Conservation (phyloP, 2,113 vertebrate species). For the Sterrhoptilus dennistouni region DNA sequence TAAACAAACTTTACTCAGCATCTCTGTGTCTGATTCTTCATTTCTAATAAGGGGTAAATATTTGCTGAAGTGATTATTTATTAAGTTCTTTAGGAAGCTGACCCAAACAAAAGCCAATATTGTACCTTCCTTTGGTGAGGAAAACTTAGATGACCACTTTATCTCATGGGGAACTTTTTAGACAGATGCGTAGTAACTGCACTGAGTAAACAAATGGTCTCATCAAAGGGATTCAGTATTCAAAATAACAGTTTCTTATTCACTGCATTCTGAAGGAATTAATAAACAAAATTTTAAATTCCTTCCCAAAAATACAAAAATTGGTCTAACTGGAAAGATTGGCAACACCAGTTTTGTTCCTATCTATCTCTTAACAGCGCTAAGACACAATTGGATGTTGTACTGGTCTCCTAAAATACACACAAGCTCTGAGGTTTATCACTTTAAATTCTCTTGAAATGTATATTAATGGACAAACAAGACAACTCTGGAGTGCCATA, state of each 20-base stretch:
- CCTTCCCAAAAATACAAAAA: not conserved
- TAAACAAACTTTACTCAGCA: not conserved
- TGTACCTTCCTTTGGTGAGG: not conserved
- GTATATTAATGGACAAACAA: not conserved
- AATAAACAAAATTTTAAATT: not conserved
- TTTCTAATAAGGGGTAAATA: not conserved
- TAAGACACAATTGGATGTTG: not conserved
- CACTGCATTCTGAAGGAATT: not conserved
- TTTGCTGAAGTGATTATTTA: not conserved
- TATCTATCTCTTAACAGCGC: not conserved
- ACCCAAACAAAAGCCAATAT: not conserved
- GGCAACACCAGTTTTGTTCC: not conserved
- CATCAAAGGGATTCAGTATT: not conserved
- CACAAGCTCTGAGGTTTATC: not conserved
- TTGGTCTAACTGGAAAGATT: not conserved
- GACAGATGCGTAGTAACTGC: not conserved
- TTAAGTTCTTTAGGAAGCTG: not conserved
- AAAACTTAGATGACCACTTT: not conserved
- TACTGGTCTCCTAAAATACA: not conserved
- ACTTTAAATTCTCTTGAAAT: not conserved
- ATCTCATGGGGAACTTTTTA: not conserved
- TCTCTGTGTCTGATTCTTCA: not conserved
- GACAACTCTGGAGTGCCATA: not conserved
- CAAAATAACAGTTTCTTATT: not conserved
- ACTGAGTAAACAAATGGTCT: not conserved